These are phyloP conservation scores for Ectropis grisescens DNA, from an alignment of 1,140 invertebrate genomes.

Conservation along the genomic window DNA sequence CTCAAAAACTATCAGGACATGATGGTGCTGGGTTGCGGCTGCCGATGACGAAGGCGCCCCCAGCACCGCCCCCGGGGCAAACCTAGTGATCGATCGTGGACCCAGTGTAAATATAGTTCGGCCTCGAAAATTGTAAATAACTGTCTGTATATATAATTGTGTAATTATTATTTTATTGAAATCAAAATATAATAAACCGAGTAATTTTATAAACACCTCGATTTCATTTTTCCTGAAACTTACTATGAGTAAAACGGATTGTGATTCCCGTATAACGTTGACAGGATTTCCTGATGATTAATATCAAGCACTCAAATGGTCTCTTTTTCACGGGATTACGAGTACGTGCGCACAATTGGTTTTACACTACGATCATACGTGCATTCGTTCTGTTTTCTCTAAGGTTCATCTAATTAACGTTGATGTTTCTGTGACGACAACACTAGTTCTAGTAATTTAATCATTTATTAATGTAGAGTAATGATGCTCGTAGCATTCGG, in stretches of 20 bases:
- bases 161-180: constrained; percentile 68
- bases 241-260: not conserved
- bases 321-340: too few species aligned
- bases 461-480: too few species aligned
- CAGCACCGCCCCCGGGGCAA: constrained; percentile 24
- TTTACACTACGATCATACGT: too few species aligned
- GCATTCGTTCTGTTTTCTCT: too few species aligned
- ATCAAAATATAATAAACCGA: constrained; percentile 62
- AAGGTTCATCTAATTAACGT: not conserved
- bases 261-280: not conserved
- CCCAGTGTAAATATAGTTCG: constrained; percentile 65
- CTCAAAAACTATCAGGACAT: constrained; percentile 98
- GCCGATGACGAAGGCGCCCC: constrained; percentile 77
- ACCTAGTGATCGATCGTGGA: constrained; percentile 60
- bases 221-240: not conserved
- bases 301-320: too few species aligned
- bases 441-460: too few species aligned
- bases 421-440: too few species aligned
- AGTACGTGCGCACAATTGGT: too few species aligned
- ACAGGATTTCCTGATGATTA: not conserved
- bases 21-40: constrained; percentile 95
- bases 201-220: constrained; percentile 22
- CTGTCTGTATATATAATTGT: constrained; percentile 59
- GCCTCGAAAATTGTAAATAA: constrained; percentile 61
- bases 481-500: too few species aligned